phyloP scores from a whole-genome alignment of 2,888 invertebrate species.

The Drosophila colorata region DNA sequence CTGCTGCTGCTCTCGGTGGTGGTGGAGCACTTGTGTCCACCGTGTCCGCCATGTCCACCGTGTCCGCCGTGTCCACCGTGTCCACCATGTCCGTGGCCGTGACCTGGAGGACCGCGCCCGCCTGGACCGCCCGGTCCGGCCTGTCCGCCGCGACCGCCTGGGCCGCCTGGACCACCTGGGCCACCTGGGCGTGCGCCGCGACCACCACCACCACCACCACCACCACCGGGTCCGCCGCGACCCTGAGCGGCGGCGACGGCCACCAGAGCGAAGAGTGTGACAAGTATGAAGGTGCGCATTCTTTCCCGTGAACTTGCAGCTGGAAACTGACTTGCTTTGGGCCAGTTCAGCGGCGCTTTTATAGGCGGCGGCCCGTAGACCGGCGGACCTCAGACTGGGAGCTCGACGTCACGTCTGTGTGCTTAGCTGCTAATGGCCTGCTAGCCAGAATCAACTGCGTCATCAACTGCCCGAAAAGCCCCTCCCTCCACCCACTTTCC shows the following conservation, averaged over 20 bases:
- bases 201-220: constrained; percentile 14
- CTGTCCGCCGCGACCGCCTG: constrained; percentile 6
- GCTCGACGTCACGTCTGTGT: constrained; percentile 22
- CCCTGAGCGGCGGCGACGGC: constrained; percentile 27
- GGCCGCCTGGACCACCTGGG: constrained; percentile 4
- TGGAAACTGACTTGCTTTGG: constrained; percentile 20
- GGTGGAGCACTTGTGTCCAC: constrained; percentile 7
- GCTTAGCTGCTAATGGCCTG: constrained; percentile 44
- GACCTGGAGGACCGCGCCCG: not conserved
- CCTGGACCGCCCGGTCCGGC: constrained; percentile 3
- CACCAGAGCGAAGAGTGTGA: constrained; percentile 39
- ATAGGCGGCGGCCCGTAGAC: constrained; percentile 2
- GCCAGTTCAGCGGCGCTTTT: constrained; percentile 29
- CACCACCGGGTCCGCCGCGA: constrained; percentile 15
- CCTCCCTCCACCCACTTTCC: not conserved
- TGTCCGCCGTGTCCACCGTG: too few relatives aligned
- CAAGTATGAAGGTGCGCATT: constrained; percentile 53
- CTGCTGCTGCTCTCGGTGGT: constrained; percentile 6
- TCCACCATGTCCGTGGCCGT: too few relatives aligned
- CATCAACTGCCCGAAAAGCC: not conserved
- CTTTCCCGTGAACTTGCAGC: constrained; percentile 9
- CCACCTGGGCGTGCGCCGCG: constrained; percentile 12
- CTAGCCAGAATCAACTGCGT: not conserved
- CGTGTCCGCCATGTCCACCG: too few relatives aligned
- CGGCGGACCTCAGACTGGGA: too few relatives aligned